A percentile compares a stretch with the other conserved stretches of the same genome.
Evolutionary conservation across 30 jellyfish, hydroid and myxozoan genomes (phyloP).

Genomic region (Morbakka virulenta): DNA sequence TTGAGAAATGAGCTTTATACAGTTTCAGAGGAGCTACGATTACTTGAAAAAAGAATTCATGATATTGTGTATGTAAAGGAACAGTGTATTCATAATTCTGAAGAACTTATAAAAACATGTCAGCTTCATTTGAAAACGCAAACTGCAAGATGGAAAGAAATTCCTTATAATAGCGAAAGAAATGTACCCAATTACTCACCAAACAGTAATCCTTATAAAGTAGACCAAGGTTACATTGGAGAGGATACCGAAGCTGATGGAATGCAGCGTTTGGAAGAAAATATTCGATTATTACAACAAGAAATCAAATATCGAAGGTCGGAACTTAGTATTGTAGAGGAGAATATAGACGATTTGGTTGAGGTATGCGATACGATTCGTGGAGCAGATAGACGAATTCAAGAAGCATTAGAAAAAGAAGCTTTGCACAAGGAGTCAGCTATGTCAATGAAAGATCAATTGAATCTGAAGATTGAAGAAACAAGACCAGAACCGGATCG

Average conservation of each 20-base stretch:
- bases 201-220: too few relatives aligned
- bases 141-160: slow-evolving; percentile 51
- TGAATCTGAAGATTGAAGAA: too few relatives aligned
- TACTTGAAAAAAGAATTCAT: slow-evolving; percentile 32
- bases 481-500: too few relatives aligned
- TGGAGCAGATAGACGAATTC: too few relatives aligned
- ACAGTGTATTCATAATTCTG: slow-evolving; percentile 53
- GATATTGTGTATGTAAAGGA: slow-evolving; percentile 52
- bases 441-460: too few relatives aligned
- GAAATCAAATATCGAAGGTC: slow-evolving; percentile 57
- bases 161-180: too few relatives aligned
- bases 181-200: too few relatives aligned
- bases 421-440: too few relatives aligned
- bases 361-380: too few relatives aligned
- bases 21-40: slow-evolving; percentile 60
- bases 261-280: slow-evolving; percentile 56
- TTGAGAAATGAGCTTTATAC: slow-evolving; percentile 48
- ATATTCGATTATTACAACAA: slow-evolving; percentile 47
- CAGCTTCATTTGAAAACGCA: slow-evolving; percentile 27
- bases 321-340: slow-evolving; percentile 53
- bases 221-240: slow-evolving; percentile 1
- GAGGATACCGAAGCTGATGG: slow-evolving; percentile 17
- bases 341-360: slow-evolving; percentile 40
- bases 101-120: slow-evolving; percentile 52
- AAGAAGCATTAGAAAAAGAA: too few relatives aligned